Percentiles rank a stretch among this genome's conserved stretches.
Evolutionary conservation across 2,113 vertebrate species (phyloP).

Genomic region (Gavialis gangeticus): DNA sequence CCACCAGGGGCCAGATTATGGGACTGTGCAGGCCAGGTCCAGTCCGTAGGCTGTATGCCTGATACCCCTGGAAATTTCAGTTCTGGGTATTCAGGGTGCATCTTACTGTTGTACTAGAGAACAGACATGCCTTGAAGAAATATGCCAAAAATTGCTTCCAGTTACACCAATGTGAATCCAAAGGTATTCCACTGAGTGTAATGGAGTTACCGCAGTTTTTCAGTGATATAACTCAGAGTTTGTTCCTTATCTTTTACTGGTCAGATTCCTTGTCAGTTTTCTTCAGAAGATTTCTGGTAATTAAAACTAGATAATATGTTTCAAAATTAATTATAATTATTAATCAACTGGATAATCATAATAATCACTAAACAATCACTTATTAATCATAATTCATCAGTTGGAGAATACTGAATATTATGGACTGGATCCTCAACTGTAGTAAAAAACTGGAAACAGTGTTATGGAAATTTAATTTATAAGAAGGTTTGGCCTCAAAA

Average conservation of each 20-base stretch:
- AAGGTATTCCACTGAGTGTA: background rate
- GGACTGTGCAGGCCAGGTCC: too few species aligned
- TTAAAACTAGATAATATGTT: background rate
- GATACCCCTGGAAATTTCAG: background rate
- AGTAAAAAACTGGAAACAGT: background rate
- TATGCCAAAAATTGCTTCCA: background rate
- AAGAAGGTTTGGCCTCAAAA: background rate
- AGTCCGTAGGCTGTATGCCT: too few species aligned
- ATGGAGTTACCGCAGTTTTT: background rate
- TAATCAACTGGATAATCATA: too few species aligned
- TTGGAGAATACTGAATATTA: background rate
- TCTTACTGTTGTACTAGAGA: background rate
- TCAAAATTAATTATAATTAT: background rate
- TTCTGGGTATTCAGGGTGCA: background rate
- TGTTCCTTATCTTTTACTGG: background rate
- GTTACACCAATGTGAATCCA: background rate
- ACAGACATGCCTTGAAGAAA: background rate
- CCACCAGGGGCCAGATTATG: too few species aligned
- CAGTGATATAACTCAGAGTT: background rate
- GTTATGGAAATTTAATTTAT: background rate
- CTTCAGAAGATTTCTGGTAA: background rate
- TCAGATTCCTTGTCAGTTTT: background rate
- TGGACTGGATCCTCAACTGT: background rate
- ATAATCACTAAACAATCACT: too few species aligned
- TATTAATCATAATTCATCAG: too few species aligned